phyloP scores from a whole-genome alignment of 1,140 invertebrate genomes.

The Gryllus bimaculatus region DNA sequence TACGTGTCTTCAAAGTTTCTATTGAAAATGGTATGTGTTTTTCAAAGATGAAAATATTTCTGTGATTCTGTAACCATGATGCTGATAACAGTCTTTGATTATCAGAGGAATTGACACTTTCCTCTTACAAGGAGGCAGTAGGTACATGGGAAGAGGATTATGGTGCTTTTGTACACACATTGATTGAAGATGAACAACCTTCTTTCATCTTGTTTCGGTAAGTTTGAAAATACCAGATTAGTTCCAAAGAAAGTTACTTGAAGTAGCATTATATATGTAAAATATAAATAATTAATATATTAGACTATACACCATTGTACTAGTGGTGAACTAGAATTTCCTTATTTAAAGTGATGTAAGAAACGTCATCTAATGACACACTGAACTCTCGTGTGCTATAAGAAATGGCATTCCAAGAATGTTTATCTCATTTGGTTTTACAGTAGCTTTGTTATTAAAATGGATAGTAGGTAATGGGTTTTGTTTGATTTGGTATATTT shows the following conservation, averaged over 20 bases:
- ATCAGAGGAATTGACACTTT: conserved; percentile 67
- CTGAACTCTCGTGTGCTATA: neutral
- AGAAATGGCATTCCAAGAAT: too few species aligned
- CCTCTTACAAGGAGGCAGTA: conserved; percentile 53
- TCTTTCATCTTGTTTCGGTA: conserved; percentile 85
- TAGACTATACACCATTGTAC: neutral
- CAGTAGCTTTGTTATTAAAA: too few species aligned
- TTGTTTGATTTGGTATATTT: too few species aligned
- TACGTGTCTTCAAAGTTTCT: conserved; percentile 69
- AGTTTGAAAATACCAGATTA: conserved; percentile 10
- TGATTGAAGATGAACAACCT: conserved; percentile 79
- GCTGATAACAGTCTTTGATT: conserved; percentile 26
- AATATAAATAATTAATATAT: neutral
- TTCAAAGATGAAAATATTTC: conserved; percentile 22
- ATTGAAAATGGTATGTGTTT: conserved; percentile 66
- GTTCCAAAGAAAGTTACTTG: neutral
- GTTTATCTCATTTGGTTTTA: too few species aligned
- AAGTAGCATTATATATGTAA: neutral
- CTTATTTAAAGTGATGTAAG: neutral
- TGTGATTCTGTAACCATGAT: conserved; percentile 1
- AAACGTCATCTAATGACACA: neutral
- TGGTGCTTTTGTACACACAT: conserved; percentile 62
- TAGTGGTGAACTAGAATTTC: neutral
- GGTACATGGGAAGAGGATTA: conserved; percentile 83
- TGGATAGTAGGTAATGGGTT: too few species aligned